A percentile compares a stretch with the other conserved stretches of the same genome.
Evolutionary conservation across 2,888 invertebrate genomes (phyloP).

Genomic region (Apodemia zela): DNA sequence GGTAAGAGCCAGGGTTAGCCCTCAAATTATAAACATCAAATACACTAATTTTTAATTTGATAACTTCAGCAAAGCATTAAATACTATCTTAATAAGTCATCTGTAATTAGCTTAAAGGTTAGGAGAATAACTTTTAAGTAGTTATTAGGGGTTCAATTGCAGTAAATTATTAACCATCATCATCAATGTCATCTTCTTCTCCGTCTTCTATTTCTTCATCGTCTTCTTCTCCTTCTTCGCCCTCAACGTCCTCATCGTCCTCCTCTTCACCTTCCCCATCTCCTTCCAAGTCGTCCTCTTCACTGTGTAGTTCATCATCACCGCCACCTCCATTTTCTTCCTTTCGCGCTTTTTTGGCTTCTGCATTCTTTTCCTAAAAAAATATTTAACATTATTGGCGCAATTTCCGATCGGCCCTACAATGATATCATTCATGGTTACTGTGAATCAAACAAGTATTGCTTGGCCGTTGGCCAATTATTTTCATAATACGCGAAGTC

Average conservation of each 20-base stretch:
- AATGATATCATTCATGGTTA: constrained; percentile 22
- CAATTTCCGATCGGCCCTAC: constrained; percentile 13
- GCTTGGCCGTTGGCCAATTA: constrained; percentile 58
- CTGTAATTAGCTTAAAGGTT: not conserved
- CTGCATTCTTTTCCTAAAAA: constrained; percentile 85
- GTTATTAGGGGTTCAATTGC: too few species aligned
- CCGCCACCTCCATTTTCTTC: constrained; percentile 87
- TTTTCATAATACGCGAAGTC: constrained; percentile 40
- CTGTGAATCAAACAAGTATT: constrained; percentile 33
- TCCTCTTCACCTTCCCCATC: constrained; percentile 82
- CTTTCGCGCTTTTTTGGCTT: constrained; percentile 89
- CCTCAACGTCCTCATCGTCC: constrained; percentile 82
- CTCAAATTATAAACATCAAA: too few species aligned
- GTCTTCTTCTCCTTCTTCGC: constrained; percentile 82
- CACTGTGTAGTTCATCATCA: constrained; percentile 80
- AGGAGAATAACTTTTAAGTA: too few species aligned
- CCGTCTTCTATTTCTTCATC: constrained; percentile 83
- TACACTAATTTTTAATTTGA: too few species aligned
- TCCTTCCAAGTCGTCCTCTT: constrained; percentile 84
- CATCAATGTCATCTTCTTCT: constrained; percentile 84
- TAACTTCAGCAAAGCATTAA: too few species aligned
- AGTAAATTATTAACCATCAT: constrained; percentile 34
- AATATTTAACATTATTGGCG: constrained; percentile 15
- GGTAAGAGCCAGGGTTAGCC: too few species aligned
- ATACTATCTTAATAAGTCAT: too few species aligned